These are phyloP conservation scores for Aleiodes leptofemur DNA, from an alignment of 2,888 invertebrate genomes.

Conservation along the genomic window DNA sequence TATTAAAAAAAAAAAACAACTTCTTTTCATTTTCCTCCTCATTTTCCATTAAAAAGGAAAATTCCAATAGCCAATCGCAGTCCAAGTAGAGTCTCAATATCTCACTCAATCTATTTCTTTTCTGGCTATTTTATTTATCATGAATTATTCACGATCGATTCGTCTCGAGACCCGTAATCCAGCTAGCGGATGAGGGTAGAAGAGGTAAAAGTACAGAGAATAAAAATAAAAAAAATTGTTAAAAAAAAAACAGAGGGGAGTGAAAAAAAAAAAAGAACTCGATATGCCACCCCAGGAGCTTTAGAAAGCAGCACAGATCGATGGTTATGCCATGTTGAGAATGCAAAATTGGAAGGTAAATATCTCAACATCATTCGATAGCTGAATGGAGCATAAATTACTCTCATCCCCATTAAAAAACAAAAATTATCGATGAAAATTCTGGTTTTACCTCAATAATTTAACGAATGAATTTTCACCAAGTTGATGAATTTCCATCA, in stretches of 20 bases:
- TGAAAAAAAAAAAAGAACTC: conserved; percentile 15
- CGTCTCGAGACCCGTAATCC: conserved; percentile 37
- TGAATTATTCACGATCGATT: conserved; percentile 39
- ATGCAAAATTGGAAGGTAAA: conserved; percentile 27
- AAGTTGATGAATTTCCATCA: too few relatives aligned
- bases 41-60: not conserved
- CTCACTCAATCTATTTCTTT: conserved; percentile 20
- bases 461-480: not conserved
- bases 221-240: conserved; percentile 4
- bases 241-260: not conserved
- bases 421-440: too few relatives aligned
- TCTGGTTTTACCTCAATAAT: not conserved
- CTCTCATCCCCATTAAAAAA: too few relatives aligned
- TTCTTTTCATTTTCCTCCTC: conserved; percentile 6
- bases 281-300: conserved; percentile 21
- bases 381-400: conserved; percentile 15
- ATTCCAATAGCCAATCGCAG: conserved; percentile 20
- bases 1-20: too few relatives aligned
- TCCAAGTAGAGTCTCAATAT: conserved; percentile 21
- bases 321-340: conserved; percentile 12
- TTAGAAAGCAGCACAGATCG: conserved; percentile 10
- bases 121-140: conserved; percentile 36
- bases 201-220: conserved; percentile 4
- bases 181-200: conserved; percentile 31
- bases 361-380: conserved; percentile 15